phyloP scores from a whole-genome alignment of 2,888 invertebrate species.

The Lissonota sp. region DNA sequence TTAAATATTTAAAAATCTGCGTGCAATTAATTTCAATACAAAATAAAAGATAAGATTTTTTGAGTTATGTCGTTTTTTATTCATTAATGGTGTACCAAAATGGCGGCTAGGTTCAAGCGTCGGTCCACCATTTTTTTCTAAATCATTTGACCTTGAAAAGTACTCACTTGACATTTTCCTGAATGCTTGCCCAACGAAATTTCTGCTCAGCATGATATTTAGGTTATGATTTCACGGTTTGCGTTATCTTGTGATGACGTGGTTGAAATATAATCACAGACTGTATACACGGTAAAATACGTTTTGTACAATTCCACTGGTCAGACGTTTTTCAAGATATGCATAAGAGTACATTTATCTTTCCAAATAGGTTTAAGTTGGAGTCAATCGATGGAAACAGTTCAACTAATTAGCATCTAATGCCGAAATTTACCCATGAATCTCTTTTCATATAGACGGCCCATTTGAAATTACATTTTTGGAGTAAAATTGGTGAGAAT shows the following conservation, averaged over 20 bases:
- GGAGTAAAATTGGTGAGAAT: too few species aligned
- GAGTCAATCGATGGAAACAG: too few species aligned
- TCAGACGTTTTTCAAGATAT: not conserved
- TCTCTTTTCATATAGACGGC: too few species aligned
- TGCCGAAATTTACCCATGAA: too few species aligned
- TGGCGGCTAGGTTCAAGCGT: not conserved
- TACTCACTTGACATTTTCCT: slow-evolving; percentile 76
- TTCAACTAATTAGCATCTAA: too few species aligned
- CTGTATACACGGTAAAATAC: not conserved
- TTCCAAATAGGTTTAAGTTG: too few species aligned
- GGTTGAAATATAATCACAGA: slow-evolving; percentile 9
- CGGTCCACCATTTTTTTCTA: not conserved
- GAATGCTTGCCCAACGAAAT: slow-evolving; percentile 63
- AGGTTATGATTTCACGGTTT: slow-evolving; percentile 73
- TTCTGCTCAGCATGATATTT: slow-evolving; percentile 67
- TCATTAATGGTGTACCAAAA: not conserved
- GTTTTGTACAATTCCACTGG: slow-evolving; percentile 11
- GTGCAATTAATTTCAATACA: not conserved
- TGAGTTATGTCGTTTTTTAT: not conserved
- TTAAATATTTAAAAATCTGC: too few species aligned
- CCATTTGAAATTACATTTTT: too few species aligned
- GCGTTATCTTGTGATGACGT: slow-evolving; percentile 24
- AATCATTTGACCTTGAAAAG: not conserved
- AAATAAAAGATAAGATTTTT: slow-evolving; percentile 7
- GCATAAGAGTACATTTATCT: too few species aligned